Percentiles rank a stretch among this genome's conserved stretches.
phyloP scores from a whole-genome alignment of 64 coral and sea anemone species.

The Dendronephthya gigantea region DNA sequence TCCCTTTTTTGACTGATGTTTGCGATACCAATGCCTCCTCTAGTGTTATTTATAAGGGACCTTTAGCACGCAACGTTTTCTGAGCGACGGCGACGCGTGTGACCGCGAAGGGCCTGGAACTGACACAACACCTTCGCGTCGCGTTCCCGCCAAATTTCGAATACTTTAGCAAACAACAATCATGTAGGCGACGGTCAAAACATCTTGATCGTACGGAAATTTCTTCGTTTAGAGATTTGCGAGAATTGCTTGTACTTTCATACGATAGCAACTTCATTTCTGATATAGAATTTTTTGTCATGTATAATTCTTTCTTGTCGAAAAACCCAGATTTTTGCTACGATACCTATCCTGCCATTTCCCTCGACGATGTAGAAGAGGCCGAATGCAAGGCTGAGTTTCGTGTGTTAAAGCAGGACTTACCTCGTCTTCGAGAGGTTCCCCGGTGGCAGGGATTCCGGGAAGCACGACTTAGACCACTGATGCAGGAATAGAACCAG shows the following conservation, averaged over 20 bases:
- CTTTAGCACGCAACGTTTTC: no score
- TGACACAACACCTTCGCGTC: neutral
- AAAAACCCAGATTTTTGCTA: neutral
- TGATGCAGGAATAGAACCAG: no score
- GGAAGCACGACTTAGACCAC: neutral
- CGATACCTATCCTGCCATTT: neutral
- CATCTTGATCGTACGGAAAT: neutral
- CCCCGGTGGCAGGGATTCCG: neutral
- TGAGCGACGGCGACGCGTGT: neutral
- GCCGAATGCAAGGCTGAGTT: conserved; percentile 10
- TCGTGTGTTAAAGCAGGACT: neutral
- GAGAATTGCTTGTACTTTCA: neutral
- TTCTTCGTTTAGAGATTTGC: neutral
- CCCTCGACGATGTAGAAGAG: neutral
- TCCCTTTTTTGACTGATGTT: no score
- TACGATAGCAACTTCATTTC: neutral
- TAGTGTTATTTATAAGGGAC: no score
- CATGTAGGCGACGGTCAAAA: neutral
- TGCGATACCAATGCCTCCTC: no score
- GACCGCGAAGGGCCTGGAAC: neutral
- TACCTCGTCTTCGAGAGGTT: neutral
- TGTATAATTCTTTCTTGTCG: neutral
- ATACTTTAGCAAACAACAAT: neutral
- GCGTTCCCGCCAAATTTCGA: neutral
- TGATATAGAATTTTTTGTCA: neutral